Evolutionary conservation across 2,797 vertebrate species (phyloP).

Genomic region (Choloepus didactylus): DNA sequence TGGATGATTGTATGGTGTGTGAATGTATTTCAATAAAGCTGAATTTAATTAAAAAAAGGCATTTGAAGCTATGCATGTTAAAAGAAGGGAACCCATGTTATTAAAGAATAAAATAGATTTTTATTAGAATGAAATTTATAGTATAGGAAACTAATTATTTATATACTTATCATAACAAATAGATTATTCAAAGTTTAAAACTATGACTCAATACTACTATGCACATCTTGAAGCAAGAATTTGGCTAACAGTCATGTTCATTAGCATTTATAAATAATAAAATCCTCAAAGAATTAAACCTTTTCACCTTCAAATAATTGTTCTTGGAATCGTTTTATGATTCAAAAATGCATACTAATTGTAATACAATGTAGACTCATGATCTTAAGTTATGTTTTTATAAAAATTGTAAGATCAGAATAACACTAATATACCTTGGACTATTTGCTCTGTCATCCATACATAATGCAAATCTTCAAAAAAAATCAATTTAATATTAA

Average conservation of each 20-base stretch:
- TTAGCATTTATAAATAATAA: constrained; percentile 52
- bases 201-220: constrained; percentile 13
- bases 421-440: background rate
- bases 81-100: background rate
- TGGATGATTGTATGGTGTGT: too few species aligned
- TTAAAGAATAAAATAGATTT: constrained; percentile 27
- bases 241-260: background rate
- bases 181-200: constrained; percentile 36
- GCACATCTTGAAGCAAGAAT: constrained; percentile 27
- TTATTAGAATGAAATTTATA: constrained; percentile 38
- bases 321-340: constrained; percentile 40
- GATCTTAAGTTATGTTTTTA: constrained; percentile 8
- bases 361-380: background rate
- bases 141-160: constrained; percentile 11
- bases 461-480: constrained; percentile 39
- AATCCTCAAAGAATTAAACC: constrained; percentile 47
- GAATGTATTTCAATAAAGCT: too few species aligned
- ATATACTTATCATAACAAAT: background rate
- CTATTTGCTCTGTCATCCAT: background rate
- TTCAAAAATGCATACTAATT: background rate
- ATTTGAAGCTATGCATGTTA: background rate
- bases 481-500: constrained; percentile 24
- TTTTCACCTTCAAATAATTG: constrained; percentile 12
- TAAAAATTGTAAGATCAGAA: background rate
- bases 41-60: background rate